Conservation (phyloP, 1,140 invertebrate species). For the Drosophila ananassae region DNA sequence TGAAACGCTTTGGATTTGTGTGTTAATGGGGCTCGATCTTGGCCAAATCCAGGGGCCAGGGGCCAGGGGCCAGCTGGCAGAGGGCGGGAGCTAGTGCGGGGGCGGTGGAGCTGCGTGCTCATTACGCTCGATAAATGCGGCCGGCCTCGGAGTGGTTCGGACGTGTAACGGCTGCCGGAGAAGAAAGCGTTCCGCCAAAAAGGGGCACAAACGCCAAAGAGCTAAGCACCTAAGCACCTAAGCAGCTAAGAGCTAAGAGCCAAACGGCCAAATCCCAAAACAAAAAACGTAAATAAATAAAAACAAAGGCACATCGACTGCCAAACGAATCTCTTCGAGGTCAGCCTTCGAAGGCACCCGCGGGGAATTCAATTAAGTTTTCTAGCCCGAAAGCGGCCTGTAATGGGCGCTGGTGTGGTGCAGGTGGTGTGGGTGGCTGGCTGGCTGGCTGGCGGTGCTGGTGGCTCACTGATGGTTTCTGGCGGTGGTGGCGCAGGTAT, state of each 20-base stretch:
- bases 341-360: conserved; percentile 43
- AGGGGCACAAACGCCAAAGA: conserved; percentile 16
- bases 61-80: too few relatives aligned
- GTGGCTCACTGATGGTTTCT: conserved; percentile 6
- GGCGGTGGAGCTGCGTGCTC: conserved; percentile 22
- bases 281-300: background rate
- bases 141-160: conserved; percentile 39
- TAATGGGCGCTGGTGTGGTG: background rate
- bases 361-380: conserved; percentile 43
- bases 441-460: background rate
- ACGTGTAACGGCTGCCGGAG: conserved; percentile 43
- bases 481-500: conserved; percentile 22
- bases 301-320: conserved; percentile 21
- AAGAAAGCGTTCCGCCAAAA: conserved; percentile 70
- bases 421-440: conserved; percentile 16
- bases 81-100: background rate
- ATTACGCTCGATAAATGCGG: conserved; percentile 67
- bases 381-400: conserved; percentile 11
- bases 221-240: background rate
- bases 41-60: background rate
- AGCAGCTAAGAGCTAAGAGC: too few relatives aligned
- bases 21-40: conserved; percentile 45
- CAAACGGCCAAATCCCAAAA: background rate
- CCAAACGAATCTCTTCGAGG: conserved; percentile 61
- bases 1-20: conserved; percentile 51